These are phyloP conservation scores for Thereva nobilitata DNA, from an alignment of 2,888 invertebrate species.

Conservation along the genomic window DNA sequence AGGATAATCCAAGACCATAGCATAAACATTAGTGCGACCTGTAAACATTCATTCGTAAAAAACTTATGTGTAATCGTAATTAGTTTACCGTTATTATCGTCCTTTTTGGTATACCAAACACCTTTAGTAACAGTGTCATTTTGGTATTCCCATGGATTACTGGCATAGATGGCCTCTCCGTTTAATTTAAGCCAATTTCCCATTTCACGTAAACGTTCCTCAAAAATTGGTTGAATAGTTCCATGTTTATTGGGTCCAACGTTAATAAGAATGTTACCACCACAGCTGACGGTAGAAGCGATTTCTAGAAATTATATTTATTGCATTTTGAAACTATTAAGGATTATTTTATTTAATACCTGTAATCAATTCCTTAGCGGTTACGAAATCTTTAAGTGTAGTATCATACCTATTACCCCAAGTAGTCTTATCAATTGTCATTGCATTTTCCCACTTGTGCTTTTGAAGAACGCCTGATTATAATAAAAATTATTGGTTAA, in stretches of 20 bases:
- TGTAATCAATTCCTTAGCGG: constrained; percentile 68
- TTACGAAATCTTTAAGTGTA: constrained; percentile 68
- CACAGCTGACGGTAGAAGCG: constrained; percentile 79
- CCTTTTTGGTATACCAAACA: constrained; percentile 74
- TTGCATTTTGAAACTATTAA: neutral
- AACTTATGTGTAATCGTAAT: neutral
- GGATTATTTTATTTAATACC: constrained; percentile 44
- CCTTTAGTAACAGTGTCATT: constrained; percentile 73
- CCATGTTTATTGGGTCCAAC: constrained; percentile 91
- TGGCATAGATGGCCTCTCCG: constrained; percentile 83
- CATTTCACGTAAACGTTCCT: constrained; percentile 77
- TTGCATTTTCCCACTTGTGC: constrained; percentile 96
- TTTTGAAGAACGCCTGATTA: constrained; percentile 63
- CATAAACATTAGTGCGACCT: constrained; percentile 62
- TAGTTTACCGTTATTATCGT: constrained; percentile 46
- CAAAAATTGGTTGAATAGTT: constrained; percentile 80
- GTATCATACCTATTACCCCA: constrained; percentile 86
- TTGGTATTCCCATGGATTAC: constrained; percentile 78
- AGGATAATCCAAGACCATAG: constrained; percentile 74
- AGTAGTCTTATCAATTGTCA: constrained; percentile 84
- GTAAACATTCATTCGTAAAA: constrained; percentile 37
- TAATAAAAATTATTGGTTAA: constrained; percentile 4
- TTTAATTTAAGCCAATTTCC: constrained; percentile 83
- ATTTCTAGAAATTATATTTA: constrained; percentile 58
- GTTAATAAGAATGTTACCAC: constrained; percentile 70